These are phyloP conservation scores for Cercopithecus diana DNA, from an alignment of 2,797 vertebrate genomes.

Conservation along the genomic window DNA sequence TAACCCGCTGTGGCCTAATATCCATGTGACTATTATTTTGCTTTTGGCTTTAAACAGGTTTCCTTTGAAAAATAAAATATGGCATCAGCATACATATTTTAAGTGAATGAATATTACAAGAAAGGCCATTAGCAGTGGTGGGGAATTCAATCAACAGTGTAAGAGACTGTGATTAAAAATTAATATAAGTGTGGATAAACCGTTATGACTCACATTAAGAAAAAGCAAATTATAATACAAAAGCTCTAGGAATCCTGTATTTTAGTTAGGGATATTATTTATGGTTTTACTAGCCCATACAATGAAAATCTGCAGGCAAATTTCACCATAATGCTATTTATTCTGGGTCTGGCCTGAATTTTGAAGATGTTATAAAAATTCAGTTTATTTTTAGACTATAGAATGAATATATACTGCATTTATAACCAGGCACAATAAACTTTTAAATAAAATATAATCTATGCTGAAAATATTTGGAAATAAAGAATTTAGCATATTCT, in stretches of 20 bases:
- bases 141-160: constrained; percentile 82
- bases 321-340: background rate
- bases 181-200: constrained; percentile 84
- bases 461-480: constrained; percentile 25
- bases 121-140: constrained; percentile 81
- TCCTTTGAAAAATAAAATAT: constrained; percentile 83
- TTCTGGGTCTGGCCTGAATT: constrained; percentile 20
- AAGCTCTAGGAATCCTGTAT: constrained; percentile 59
- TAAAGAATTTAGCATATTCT: background rate
- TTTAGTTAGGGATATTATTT: constrained; percentile 37
- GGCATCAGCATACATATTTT: constrained; percentile 81
- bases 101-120: constrained; percentile 84
- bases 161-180: constrained; percentile 86
- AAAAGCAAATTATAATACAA: constrained; percentile 72
- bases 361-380: constrained; percentile 1
- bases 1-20: constrained; percentile 64
- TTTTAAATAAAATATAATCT: constrained; percentile 8
- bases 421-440: background rate
- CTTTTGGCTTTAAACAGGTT: constrained; percentile 76
- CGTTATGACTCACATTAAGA: constrained; percentile 73
- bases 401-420: background rate
- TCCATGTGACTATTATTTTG: constrained; percentile 72
- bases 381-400: background rate
- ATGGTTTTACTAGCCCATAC: background rate
- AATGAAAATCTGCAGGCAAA: background rate